Evolutionary conservation across 2,113 vertebrate species (phyloP), one percentile per base, ranked within the genome.

Genomic region (Muntiacus muntjak): DNA sequence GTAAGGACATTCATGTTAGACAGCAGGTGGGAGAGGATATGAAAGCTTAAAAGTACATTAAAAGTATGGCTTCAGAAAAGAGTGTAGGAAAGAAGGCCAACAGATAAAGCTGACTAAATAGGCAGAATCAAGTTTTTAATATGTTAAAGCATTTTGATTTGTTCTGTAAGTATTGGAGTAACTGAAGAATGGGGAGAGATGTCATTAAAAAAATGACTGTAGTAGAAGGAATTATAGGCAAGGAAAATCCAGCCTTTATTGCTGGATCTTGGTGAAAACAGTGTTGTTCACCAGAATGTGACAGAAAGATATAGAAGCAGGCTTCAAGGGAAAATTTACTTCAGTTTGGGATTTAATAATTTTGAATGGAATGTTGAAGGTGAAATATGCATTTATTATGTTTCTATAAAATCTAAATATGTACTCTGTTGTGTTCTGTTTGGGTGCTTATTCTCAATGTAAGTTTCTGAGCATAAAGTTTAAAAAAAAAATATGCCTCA

Each of bases 401-500:
- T 89, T 78, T 89, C 52, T 19, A n/a, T 82, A 87, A 85, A 97
- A 67, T 88, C 28, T 78, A 47, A 96, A 54, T 82, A 79, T 23
- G 40, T 76, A 36, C 21, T 50, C 28, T 86, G 47, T 79, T 95
- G 43, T 94, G 13, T 40, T 94, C 33, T 97, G 13, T 87, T 93
- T n/a, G 71, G 33, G 81, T 5, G 55, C 45, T 83, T 87, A 17
- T 95, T 82, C 36, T 86, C 14, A 55, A 7, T 94, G 8, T 93
- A 25, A 50, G 45, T 12, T 89, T 90, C 50, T 90, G n/a, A 76
- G n/a, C 9, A 13, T 88, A 67, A 90, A 89, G 43, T 89, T 96
- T 92, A n/a, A 91, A 96, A 95, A n/a, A 91, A 96, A 95, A 94
- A 13, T 78, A 12, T 91, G 50, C 45, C 89, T 96, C 95, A 89